Base-by-base conservation (phyloP, 1,140 invertebrate species). In the Drosophila parvula region DNA sequence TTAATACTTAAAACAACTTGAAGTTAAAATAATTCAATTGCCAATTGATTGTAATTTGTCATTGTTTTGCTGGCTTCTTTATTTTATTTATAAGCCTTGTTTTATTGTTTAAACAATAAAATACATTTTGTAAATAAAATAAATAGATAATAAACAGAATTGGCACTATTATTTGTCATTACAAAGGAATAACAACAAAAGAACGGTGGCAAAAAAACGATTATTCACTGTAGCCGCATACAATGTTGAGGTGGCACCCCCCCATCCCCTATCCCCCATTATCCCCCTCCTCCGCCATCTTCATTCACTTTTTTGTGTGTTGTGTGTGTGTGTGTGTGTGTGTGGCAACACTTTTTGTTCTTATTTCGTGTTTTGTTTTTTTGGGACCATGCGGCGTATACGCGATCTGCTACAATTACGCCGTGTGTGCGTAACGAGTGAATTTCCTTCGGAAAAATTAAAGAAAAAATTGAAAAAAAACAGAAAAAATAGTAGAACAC, bases 341-440 rank as follows among this genome's bases (percentile, higher is more conserved):
- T 81, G 62, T 81, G 63, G 81, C 81, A 85, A 78, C 43, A 64
- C 45, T 81, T 75, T 68, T 68, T 45, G 34, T 48, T 40, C 45
- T 40, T n/a, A 11, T 50, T 68, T 65, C 16, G 38, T 28, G 61
- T 36, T 68, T 47, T 11, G 38, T 41, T 47, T 32, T 47, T 32
- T 57, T 18, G 64, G 38, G 51, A 47, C 63, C 57, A 82, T 40
- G 69, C 60, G 79, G 68, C 83, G 83, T 86, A 86, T 86, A 65
- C 83, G 83, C 83, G 68, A 86, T 88, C 44, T 88, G 83, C 76
- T 63, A 74, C 75, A 79, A 83, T 88, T 88, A 65, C 62, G 38
- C 62, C 79, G 63, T 68, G 59, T 74, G 59, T 81, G 64, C 64
- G 71, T 50, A 67, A 50, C 64, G 62, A 81, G 51, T 60, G 65